Percentiles rank a stretch among this genome's conserved stretches.
Evolutionary conservation across 2,797 vertebrate genomes (phyloP).

Genomic region (Coregonus sp.): DNA sequence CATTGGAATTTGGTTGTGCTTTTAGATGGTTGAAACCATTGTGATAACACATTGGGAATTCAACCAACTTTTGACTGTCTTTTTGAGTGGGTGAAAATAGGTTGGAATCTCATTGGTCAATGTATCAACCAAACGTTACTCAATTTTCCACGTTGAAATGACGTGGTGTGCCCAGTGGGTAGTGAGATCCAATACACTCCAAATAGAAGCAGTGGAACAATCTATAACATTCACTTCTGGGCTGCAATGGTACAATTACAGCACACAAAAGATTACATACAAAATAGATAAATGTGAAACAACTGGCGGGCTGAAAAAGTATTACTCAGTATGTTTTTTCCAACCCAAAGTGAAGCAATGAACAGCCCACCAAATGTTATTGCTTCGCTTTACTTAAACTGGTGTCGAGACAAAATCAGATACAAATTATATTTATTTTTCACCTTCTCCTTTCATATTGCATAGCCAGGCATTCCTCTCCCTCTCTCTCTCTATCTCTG

Average conservation of each 20-base stretch:
- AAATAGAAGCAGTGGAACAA: background rate
- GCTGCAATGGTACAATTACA: background rate
- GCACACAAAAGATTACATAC: slow-evolving; percentile 7
- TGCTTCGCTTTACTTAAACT: slow-evolving; percentile 45
- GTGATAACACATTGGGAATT: no score
- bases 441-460: slow-evolving; percentile 37
- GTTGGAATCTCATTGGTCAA: no score
- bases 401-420: slow-evolving; percentile 55
- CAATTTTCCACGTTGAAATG: no score
- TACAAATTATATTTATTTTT: slow-evolving; percentile 65
- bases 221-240: background rate
- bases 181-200: background rate
- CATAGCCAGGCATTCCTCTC: slow-evolving; percentile 13
- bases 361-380: slow-evolving; percentile 28
- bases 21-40: no score
- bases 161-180: no score
- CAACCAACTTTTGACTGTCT: no score
- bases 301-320: slow-evolving; percentile 40
- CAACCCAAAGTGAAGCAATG: slow-evolving; percentile 7
- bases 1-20: no score
- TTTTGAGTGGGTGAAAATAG: no score
- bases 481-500: background rate
- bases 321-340: slow-evolving; percentile 46
- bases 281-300: slow-evolving; percentile 31
- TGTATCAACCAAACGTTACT: no score